A percentile compares a stretch with the other conserved stretches of the same genome.
phyloP scores from a whole-genome alignment of 2,797 vertebrate genomes.

The Streptopelia turtur region DNA sequence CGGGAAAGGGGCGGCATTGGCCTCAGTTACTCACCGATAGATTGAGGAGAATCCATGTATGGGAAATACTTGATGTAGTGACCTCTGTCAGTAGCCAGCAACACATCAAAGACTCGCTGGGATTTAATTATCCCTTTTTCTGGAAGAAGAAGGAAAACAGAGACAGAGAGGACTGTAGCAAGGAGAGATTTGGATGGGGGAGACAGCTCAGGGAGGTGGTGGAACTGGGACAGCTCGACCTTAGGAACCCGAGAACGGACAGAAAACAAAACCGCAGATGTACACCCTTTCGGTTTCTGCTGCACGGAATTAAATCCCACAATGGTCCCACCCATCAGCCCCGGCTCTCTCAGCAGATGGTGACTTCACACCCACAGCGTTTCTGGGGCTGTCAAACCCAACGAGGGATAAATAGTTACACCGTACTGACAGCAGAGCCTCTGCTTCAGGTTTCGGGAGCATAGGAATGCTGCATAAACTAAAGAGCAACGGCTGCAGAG shows the following conservation, averaged over 20 bases:
- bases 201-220: too few relatives aligned
- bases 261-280: rapidly evolving
- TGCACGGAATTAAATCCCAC: rapidly evolving
- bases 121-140: conserved; percentile 88
- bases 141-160: conserved; percentile 44
- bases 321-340: not conserved
- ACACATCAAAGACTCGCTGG: conserved; percentile 84
- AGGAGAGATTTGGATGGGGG: not conserved
- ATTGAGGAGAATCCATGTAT: conserved; percentile 90
- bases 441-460: not conserved
- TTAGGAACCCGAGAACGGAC: not conserved
- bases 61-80: conserved; percentile 86
- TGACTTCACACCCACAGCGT: rapidly evolving
- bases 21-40: conserved; percentile 82
- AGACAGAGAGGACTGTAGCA: not conserved
- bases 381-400: rapidly evolving
- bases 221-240: not conserved
- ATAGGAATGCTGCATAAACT: rapidly evolving
- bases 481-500: not conserved
- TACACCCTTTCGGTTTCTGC: too few relatives aligned
- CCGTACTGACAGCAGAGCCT: not conserved
- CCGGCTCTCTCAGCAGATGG: not conserved
- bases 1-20: rapidly evolving
- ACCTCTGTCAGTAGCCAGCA: conserved; percentile 89
- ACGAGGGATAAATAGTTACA: rapidly evolving